Base-by-base conservation (phyloP, 2,888 invertebrate genomes). In the Agrypnus murinus region DNA sequence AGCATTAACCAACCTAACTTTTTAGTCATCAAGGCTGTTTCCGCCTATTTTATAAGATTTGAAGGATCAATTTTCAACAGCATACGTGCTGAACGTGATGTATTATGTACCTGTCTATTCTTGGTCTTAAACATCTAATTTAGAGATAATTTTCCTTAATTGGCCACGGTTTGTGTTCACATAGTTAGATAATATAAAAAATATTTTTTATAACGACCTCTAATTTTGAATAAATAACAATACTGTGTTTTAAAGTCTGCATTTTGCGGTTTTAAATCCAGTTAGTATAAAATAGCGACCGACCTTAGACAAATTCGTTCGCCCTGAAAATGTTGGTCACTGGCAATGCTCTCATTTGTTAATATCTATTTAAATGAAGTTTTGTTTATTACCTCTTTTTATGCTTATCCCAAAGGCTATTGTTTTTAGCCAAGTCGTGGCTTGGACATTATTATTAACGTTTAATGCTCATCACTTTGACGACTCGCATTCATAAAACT, bases 291-390 rank as follows among this genome's bases (percentile, higher is more conserved):
- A 65, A 62, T 59, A 34, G 19, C 57, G 65, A 57, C 69, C 57
- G 65, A 57, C 69, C 69, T 67, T 73, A 67, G 57, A 64, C 60
- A 59, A 69, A 65, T 70, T 71, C 63, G 60, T 71, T 67, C 68
- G 40, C 72, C 75, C 65, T 73, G 71, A 71, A 65, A 38, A 69
- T 69, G 69, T 73, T 75, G 73, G 73, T 71, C 71, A 75, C 63
- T 55, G 53, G 50, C 62, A 40, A 40, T 63, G 68, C 50, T 60
- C 60, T 60, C 59, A 31, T 58, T 59, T 67, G 36, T 67, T 60
- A 59, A 53, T 31, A 31, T 19, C 25, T 50, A 12, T 14, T 31
- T 1, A 50, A 50, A 25, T 50, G 31, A 9, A 32, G 25, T 50
- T 25, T 25, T 43, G 15, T 46, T 50, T n/a, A 10, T 50, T 50